phyloP scores from a whole-genome alignment of 1,140 invertebrate genomes.

The Drosophila pandora region DNA sequence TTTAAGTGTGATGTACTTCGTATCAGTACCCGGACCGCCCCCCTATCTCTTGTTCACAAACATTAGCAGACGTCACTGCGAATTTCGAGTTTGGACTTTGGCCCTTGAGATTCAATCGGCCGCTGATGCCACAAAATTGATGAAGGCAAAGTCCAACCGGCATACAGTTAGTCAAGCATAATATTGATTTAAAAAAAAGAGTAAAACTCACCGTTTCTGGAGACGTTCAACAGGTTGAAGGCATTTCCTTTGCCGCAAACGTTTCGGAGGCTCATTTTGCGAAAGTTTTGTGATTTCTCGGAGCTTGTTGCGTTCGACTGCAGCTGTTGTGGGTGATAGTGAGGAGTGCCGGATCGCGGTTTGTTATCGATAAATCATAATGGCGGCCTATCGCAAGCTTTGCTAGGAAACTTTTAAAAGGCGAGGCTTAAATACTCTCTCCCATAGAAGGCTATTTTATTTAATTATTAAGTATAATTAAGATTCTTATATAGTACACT shows the following conservation, averaged over 20 bases:
- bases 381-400: conserved; percentile 11
- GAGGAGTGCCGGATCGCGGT: conserved; percentile 16
- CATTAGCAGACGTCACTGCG: conserved; percentile 39
- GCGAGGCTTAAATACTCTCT: neutral
- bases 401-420: neutral
- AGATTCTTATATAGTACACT: neutral
- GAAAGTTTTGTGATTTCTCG: conserved; percentile 29
- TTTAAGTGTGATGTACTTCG: conserved; percentile 1
- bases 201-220: conserved; percentile 34
- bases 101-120: conserved; percentile 34
- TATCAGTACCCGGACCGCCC: neutral
- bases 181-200: too few relatives aligned
- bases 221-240: conserved; percentile 36
- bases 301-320: conserved; percentile 15
- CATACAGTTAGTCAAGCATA: neutral
- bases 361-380: neutral
- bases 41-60: neutral
- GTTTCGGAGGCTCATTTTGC: conserved; percentile 51
- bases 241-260: conserved; percentile 47
- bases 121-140: conserved; percentile 30
- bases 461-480: too few relatives aligned
- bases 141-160: conserved; percentile 44
- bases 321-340: conserved; percentile 27
- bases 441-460: neutral
- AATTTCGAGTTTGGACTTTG: conserved; percentile 65